Percentiles rank a stretch among this genome's conserved stretches.
Evolutionary conservation across 1,140 invertebrate genomes (phyloP).

Genomic region (Orius insidiosus): DNA sequence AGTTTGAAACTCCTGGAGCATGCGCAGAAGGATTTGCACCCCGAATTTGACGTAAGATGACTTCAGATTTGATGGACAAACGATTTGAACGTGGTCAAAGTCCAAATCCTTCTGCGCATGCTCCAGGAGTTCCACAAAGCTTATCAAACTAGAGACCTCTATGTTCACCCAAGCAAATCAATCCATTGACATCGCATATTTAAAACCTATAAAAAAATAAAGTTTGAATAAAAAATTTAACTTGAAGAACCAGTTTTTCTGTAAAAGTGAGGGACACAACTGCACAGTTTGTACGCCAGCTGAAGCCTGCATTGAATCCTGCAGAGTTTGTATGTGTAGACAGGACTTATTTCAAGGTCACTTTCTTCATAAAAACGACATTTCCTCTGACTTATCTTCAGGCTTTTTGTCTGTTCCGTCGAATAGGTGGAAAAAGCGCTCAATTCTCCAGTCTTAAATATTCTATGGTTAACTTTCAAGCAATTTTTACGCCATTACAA

Average conservation of each 20-base stretch:
- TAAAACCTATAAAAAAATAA: constrained; percentile 12
- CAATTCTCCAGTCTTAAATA: constrained; percentile 26
- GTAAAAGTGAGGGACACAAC: constrained; percentile 46
- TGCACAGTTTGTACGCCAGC: constrained; percentile 36
- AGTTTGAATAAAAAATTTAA: too few species aligned
- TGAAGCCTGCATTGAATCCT: constrained; percentile 43
- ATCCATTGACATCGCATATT: constrained; percentile 34
- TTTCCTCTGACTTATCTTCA: constrained; percentile 38
- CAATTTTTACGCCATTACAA: constrained; percentile 25
- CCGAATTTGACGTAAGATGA: too few species aligned
- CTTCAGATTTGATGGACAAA: too few species aligned
- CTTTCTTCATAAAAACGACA: constrained; percentile 42
- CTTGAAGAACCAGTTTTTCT: constrained; percentile 27
- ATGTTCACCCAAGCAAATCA: constrained; percentile 35
- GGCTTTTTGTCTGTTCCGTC: constrained; percentile 11
- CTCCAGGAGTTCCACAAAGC: too few species aligned
- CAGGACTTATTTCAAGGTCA: constrained; percentile 36
- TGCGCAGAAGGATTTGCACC: too few species aligned
- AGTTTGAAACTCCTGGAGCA: too few species aligned
- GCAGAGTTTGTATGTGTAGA: constrained; percentile 45
- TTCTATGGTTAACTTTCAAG: constrained; percentile 17
- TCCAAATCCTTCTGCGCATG: too few species aligned
- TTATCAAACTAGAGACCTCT: too few species aligned
- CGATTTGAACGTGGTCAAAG: too few species aligned
- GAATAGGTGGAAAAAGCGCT: constrained; percentile 5